A percentile compares a stretch with the other conserved stretches of the same genome.
Evolutionary conservation across 2,113 vertebrate species (phyloP).

Genomic region (Cavia aperea): DNA sequence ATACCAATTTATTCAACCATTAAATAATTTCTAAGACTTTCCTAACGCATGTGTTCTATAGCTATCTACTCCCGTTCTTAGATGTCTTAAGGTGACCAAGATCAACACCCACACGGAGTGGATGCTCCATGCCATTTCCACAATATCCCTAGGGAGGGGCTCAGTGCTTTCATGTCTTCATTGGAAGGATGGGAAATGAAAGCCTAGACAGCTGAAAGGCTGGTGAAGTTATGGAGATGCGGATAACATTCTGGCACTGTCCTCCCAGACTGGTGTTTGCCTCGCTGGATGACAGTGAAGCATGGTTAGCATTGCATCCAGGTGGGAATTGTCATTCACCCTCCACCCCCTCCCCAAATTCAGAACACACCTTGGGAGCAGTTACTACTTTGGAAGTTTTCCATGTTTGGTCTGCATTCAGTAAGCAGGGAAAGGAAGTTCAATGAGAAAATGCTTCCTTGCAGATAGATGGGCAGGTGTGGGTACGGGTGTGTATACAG

Average conservation of each 20-base stretch:
- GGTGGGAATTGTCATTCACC: not conserved
- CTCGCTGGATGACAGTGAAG: fast-evolving
- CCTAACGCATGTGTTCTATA: not conserved
- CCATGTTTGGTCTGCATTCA: conserved; percentile 16
- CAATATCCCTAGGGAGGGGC: not conserved
- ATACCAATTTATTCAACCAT: not conserved
- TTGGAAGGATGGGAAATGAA: not conserved
- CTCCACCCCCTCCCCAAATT: not conserved
- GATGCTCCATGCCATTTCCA: not conserved
- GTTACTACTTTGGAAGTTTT: not conserved
- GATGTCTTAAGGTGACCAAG: not conserved
- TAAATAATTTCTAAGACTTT: not conserved
- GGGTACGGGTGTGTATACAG: not conserved
- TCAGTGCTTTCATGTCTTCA: not conserved
- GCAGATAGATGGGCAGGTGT: not conserved
- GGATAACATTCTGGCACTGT: not conserved
- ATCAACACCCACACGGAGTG: not conserved
- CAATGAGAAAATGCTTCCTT: conserved; percentile 8
- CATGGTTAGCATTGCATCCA: not conserved
- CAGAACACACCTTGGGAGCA: not conserved
- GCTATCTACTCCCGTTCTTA: not conserved
- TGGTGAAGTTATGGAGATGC: not conserved
- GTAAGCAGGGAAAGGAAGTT: not conserved
- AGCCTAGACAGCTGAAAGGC: not conserved
- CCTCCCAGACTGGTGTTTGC: not conserved